Conservation (phyloP, 2,888 invertebrate species). For the Bellardia bayeri region DNA sequence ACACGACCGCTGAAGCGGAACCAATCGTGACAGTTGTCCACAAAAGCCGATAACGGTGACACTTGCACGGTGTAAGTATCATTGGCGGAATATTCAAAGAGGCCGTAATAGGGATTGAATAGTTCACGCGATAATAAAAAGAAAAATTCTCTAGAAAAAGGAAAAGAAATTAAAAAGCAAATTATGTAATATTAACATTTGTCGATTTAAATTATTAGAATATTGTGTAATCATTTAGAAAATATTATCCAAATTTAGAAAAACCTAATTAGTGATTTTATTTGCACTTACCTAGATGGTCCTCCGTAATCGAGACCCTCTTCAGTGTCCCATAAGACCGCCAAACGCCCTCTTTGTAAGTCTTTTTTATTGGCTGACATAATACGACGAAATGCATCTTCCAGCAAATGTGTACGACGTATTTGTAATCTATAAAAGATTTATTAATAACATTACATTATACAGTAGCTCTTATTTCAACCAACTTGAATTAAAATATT, state of each 20-base stretch:
- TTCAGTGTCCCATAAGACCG: conserved; percentile 97
- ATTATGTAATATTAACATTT: neutral
- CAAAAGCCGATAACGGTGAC: conserved; percentile 97
- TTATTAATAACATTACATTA: neutral
- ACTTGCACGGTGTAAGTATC: conserved; percentile 98
- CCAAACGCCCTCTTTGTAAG: conserved; percentile 96
- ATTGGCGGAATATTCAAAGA: conserved; percentile 99
- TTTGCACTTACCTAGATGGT: conserved; percentile 87
- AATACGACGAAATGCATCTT: conserved; percentile 98
- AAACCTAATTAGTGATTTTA: neutral
- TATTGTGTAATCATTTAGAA: neutral
- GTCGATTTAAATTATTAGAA: neutral
- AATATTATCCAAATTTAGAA: too few species aligned
- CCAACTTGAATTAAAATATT: too few species aligned
- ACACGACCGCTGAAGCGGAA: conserved; percentile 98
- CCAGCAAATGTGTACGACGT: conserved; percentile 95
- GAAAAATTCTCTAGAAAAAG: conserved; percentile 92
- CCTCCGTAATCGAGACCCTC: conserved; percentile 99
- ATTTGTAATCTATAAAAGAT: conserved; percentile 90
- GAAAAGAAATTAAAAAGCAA: neutral
- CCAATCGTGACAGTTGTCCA: conserved; percentile 99
- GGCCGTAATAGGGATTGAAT: conserved; percentile 99
- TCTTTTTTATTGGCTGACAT: conserved; percentile 98
- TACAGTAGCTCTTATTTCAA: too few species aligned
- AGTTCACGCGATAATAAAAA: conserved; percentile 98